A percentile compares a stretch with the other conserved stretches of the same genome.
phyloP scores from a whole-genome alignment of 2,113 vertebrate species.

The Psilopogon haemacephalus region DNA sequence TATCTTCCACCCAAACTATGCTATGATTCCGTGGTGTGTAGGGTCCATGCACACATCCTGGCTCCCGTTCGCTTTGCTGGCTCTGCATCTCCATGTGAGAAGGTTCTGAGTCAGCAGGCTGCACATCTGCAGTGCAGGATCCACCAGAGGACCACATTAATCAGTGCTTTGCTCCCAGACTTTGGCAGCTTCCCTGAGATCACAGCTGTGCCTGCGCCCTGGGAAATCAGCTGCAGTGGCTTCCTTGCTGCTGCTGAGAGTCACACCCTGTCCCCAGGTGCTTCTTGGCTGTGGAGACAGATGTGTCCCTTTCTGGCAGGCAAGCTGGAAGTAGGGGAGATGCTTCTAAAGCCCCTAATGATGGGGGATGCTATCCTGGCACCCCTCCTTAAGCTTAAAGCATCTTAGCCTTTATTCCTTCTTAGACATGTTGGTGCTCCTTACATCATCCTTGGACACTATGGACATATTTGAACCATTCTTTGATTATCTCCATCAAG shows the following conservation, averaged over 20 bases:
- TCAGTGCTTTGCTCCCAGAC: not conserved
- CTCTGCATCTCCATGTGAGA: not conserved
- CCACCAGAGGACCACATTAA: not conserved
- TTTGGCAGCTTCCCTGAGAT: not conserved
- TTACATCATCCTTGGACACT: not conserved
- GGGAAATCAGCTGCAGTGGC: not conserved
- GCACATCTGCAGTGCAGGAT: constrained; percentile 45
- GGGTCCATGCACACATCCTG: fast-evolving
- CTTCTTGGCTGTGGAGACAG: not conserved
- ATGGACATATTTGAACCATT: not conserved
- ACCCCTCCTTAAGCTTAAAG: fast-evolving
- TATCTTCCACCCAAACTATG: too few relatives aligned
- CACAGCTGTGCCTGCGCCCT: not conserved
- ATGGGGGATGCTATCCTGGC: not conserved
- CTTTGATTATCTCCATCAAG: not conserved
- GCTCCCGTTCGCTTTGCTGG: fast-evolving
- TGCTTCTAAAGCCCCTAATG: not conserved
- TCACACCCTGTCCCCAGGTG: fast-evolving
- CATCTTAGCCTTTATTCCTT: not conserved
- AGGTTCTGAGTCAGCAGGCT: constrained; percentile 47
- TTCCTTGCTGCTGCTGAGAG: not conserved
- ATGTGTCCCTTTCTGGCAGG: fast-evolving
- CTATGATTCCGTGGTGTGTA: too few relatives aligned
- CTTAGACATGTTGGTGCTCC: not conserved
- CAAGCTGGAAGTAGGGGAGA: not conserved